Conservation (phyloP, 2,888 invertebrate genomes). For the Trachelus troglodyta region DNA sequence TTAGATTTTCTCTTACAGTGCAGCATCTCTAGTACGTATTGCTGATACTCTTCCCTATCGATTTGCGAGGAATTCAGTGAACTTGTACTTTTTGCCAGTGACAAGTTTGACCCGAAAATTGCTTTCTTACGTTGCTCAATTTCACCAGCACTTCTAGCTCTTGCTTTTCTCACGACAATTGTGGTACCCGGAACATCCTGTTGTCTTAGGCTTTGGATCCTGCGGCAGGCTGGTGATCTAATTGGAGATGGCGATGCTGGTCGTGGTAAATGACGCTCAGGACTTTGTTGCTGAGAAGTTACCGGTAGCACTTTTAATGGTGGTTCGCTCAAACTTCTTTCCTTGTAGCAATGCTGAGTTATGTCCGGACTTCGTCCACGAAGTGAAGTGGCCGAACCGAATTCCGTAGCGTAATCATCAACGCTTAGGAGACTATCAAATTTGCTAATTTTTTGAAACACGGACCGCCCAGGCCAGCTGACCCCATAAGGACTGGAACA, state of each 20-base stretch:
- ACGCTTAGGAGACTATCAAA: constrained; percentile 58
- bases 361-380: constrained; percentile 62
- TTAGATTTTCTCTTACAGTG: constrained; percentile 78
- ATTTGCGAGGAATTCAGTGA: constrained; percentile 64
- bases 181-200: constrained; percentile 52
- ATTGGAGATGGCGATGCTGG: constrained; percentile 72
- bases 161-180: constrained; percentile 65
- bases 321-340: constrained; percentile 75
- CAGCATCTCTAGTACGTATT: constrained; percentile 75
- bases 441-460: constrained; percentile 54
- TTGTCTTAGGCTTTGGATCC: constrained; percentile 70
- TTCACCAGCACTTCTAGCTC: constrained; percentile 77
- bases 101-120: constrained; percentile 49
- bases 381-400: constrained; percentile 53
- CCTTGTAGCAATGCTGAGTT: constrained; percentile 60
- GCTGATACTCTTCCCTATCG: constrained; percentile 75
- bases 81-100: constrained; percentile 65
- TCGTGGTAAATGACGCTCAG: constrained; percentile 57
- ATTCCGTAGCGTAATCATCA: constrained; percentile 54
- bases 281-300: constrained; percentile 33
- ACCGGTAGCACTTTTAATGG: constrained; percentile 68
- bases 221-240: constrained; percentile 76
- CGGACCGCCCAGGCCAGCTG: constrained; percentile 71
- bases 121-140: constrained; percentile 64
- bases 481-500: constrained; percentile 72